phyloP scores from a whole-genome alignment of 64 coral and sea anemone genomes.

The Montipora foliosa region DNA sequence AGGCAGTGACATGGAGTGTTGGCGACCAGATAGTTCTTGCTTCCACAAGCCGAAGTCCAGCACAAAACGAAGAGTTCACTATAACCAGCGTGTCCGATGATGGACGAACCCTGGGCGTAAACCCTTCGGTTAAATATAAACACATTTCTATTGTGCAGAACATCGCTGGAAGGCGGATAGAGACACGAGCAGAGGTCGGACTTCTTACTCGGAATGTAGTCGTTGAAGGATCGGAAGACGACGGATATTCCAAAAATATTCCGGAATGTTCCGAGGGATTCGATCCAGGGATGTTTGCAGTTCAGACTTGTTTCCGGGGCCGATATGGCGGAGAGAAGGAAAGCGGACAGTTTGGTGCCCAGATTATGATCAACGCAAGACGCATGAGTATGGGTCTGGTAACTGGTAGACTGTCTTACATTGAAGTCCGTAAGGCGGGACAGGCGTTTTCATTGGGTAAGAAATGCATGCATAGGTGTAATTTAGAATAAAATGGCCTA shows the following conservation, averaged over 20 bases:
- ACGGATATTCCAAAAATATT: conserved; percentile 49
- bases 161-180: conserved; percentile 62
- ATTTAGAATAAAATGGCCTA: background rate
- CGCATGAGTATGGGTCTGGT: conserved; percentile 57
- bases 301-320: conserved; percentile 82
- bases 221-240: conserved; percentile 76
- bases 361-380: conserved; percentile 87
- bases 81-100: conserved; percentile 59
- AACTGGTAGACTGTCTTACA: conserved; percentile 67
- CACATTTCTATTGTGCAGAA: conserved; percentile 77
- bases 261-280: conserved; percentile 70
- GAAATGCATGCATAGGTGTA: background rate
- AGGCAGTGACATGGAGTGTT: conserved; percentile 71
- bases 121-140: conserved; percentile 63
- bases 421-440: conserved; percentile 86
- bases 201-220: conserved; percentile 91
- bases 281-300: conserved; percentile 77
- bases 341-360: conserved; percentile 83
- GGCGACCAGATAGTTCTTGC: conserved; percentile 81
- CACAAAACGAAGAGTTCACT: conserved; percentile 76
- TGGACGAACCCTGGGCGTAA: conserved; percentile 43
- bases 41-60: conserved; percentile 61
- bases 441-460: conserved; percentile 85
- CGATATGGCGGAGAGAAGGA: conserved; percentile 47
- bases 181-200: conserved; percentile 85